Evolutionary conservation across 1,140 invertebrate genomes (phyloP).

Genomic region (Euura saliciscinereae): DNA sequence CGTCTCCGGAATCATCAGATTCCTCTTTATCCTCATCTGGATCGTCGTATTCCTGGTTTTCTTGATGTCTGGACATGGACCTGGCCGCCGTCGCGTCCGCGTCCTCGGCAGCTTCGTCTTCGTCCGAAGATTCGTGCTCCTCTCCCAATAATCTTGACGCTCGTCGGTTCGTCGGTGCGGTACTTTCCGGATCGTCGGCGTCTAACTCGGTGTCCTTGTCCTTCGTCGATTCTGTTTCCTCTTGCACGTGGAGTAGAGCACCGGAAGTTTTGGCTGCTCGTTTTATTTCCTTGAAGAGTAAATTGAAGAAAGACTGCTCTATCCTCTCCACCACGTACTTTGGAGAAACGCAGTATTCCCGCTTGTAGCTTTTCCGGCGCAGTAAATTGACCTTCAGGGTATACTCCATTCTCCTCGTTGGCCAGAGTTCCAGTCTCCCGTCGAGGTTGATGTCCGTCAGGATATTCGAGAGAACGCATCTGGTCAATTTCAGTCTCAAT

Average conservation of each 20-base stretch:
- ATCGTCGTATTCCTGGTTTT: constrained; percentile 81
- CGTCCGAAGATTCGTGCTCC: constrained; percentile 67
- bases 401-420: constrained; percentile 62
- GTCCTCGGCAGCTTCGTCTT: constrained; percentile 64
- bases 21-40: constrained; percentile 73
- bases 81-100: constrained; percentile 66
- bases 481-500: constrained; percentile 73
- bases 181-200: constrained; percentile 46
- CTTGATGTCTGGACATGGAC: constrained; percentile 63
- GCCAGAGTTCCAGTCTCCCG: constrained; percentile 64
- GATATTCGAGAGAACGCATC: constrained; percentile 79
- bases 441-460: constrained; percentile 75
- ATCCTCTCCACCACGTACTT: constrained; percentile 72
- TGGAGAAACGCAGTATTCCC: constrained; percentile 73
- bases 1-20: constrained; percentile 48
- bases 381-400: constrained; percentile 75
- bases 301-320: constrained; percentile 68
- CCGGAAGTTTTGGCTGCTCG: constrained; percentile 56
- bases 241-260: constrained; percentile 42
- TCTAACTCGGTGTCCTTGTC: constrained; percentile 57
- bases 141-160: constrained; percentile 50
- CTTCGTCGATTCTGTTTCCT: constrained; percentile 49
- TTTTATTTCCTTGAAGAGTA: constrained; percentile 65
- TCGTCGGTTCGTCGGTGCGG: neutral
- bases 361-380: constrained; percentile 72